These are phyloP conservation scores for Leucoma salicis DNA, from an alignment of 2,888 invertebrate species.

Conservation along the genomic window DNA sequence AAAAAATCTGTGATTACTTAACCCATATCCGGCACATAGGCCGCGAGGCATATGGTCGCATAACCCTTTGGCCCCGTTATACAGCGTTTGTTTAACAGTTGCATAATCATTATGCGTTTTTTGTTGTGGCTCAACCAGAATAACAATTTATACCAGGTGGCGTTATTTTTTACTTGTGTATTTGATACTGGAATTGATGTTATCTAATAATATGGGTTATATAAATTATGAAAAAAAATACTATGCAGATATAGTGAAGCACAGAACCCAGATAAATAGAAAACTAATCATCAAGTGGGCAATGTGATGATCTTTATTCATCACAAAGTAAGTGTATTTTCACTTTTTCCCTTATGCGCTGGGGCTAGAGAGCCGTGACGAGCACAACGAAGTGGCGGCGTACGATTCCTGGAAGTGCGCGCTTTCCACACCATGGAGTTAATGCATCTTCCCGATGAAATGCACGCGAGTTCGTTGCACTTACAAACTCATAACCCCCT, in stretches of 20 bases:
- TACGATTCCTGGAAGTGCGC: conserved; percentile 70
- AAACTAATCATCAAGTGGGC: not conserved
- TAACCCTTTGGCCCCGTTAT: conserved; percentile 82
- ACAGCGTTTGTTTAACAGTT: conserved; percentile 65
- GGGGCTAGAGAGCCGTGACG: conserved; percentile 52
- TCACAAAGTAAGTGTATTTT: conserved; percentile 56
- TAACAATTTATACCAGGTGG: conserved; percentile 61
- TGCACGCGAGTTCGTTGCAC: conserved; percentile 79
- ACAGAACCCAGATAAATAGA: no score
- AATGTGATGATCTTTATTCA: no score
- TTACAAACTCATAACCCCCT: conserved; percentile 82
- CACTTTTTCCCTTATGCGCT: conserved; percentile 67
- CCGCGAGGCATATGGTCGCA: conserved; percentile 62
- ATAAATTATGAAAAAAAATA: no score
- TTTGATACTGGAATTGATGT: conserved; percentile 7
- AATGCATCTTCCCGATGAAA: conserved; percentile 78
- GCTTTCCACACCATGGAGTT: conserved; percentile 66
- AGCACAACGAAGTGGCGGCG: conserved; percentile 33
- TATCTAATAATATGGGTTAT: no score
- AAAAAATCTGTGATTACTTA: conserved; percentile 76
- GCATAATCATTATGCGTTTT: conserved; percentile 63
- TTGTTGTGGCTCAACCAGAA: conserved; percentile 38
- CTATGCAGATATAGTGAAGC: no score
- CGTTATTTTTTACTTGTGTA: conserved; percentile 35
- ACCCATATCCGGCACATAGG: conserved; percentile 75